These are phyloP conservation scores for Lepas anatifera DNA, from an alignment of 2,888 invertebrate genomes.

Conservation along the genomic window DNA sequence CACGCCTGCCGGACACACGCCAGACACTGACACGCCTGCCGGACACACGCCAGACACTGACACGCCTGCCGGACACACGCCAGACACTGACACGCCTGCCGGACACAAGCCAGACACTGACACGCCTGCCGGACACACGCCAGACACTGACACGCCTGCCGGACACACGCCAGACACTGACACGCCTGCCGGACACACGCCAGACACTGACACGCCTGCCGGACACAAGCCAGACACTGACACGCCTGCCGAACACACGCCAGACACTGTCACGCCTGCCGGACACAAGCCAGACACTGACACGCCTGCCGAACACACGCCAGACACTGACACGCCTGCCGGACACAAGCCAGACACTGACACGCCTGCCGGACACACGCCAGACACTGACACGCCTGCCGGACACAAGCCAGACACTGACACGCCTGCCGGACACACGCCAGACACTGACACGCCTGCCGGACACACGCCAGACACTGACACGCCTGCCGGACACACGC, in stretches of 20 bases:
- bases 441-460: conserved; percentile 40
- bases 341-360: conserved; percentile 26
- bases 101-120: conserved; percentile 26
- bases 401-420: conserved; percentile 26
- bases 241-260: conserved; percentile 36
- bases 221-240: conserved; percentile 26
- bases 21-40: conserved; percentile 40
- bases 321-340: conserved; percentile 40
- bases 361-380: conserved; percentile 36
- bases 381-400: conserved; percentile 40
- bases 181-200: conserved; percentile 36
- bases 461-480: conserved; percentile 26
- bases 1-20: conserved; percentile 36
- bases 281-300: conserved; percentile 26
- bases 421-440: conserved; percentile 36
- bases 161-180: conserved; percentile 26
- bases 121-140: conserved; percentile 36
- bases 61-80: conserved; percentile 36
- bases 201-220: conserved; percentile 40
- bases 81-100: conserved; percentile 40
- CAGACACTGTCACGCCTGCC: conserved; percentile 40
- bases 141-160: conserved; percentile 40
- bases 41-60: conserved; percentile 26
- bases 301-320: conserved; percentile 36
- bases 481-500: conserved; percentile 36